Evolutionary conservation across 2,797 vertebrate genomes (phyloP), one percentile per base, ranked within the genome.

Genomic region (Yasuhikotakia modesta): DNA sequence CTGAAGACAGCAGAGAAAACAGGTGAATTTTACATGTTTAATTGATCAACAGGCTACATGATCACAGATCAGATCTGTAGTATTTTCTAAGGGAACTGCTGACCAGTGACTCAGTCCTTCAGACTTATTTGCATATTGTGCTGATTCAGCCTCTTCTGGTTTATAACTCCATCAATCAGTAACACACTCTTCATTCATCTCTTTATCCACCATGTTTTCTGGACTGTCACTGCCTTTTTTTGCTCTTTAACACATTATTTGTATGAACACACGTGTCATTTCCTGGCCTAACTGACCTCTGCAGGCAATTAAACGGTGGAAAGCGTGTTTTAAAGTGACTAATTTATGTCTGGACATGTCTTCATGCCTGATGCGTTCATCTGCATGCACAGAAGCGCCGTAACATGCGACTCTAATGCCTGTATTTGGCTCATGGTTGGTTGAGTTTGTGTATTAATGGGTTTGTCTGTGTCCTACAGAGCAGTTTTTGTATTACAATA

Each of bases 91-190:
- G 82, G 66, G 61, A 79, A 80, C 76, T 75, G 79, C 80, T 83
- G 70, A 83, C 77, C 81, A 72, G 39, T 81, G 74, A 63, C 64
- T 68, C 58, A 78, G 67, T 58, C 21, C 12, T 70, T 76, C 53
- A 77, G 43, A 80, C 84, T 14, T 79, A 83, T 88, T 68, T 80
- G 70, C 82, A 82, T 85, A 86, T 88, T 87, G 82, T 91, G 93
- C 92, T 93, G 92, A 93, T 88, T 89, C 83, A 87, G 88, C 81
- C 73, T 22, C 57, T 61, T 89, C 88, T 87, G 86, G 81, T 88
- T 90, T 90, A 87, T 92, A 92, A 91, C 86, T 58, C 76, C 65
- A 79, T 90, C 77, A 91, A 91, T 92, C 81, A 93, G 91, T 93
- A 91, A 92, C 88, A 78, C 71, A 66, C 58, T 64, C 22, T 79